Base-by-base conservation (phyloP, 2,113 vertebrate species). In the Atherinomorus stipes region DNA sequence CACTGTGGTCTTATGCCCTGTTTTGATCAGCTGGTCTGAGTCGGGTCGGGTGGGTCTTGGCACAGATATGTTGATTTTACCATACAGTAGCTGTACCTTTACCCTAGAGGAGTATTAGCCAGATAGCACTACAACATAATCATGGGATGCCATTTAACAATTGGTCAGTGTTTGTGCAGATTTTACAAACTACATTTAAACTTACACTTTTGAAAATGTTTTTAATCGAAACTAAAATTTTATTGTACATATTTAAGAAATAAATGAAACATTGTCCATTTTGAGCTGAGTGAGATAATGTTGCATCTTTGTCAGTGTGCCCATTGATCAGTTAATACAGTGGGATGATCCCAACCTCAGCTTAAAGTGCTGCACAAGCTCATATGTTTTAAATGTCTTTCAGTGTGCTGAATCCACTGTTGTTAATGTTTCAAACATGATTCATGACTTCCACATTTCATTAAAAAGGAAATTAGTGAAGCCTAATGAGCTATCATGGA, bases 391-490 rank as follows among this genome's bases (percentile, higher is more conserved):
- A 51, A 65, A 15, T 74, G 62, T 38, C 37, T 31, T 42, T 18
- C 19, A 2, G 16, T 2, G 11, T 72, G 37, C 60, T 64, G 60
- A 64, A 64, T 64, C 54, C 26, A 72, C 61, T 47, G 40, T 61
- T 52, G 60, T 34, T 74, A 76, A 71, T 71, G 56, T 59, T 54
- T 21, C 5, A 10, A 49, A 66, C 54, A 61, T 92, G 89, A 94
- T 92, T 94, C 92, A 83, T 93, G 93, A 95, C 74, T 91, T 91
- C 93, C 90, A 90, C 92, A 89, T 91, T 93, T 91, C 92, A 92
- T 93, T 95, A 93, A 94, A 91, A 92, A 88, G 89, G 92, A 63
- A 93, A 95, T 94, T 94, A 95, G 88, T 92, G 92, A 80, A 90
- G 81, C 76, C 85, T 92, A 95, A 93, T 92, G 92, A 94, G 40